These are phyloP conservation scores for Drosophila orena DNA, from an alignment of 1,140 invertebrate genomes.

Conservation along the genomic window DNA sequence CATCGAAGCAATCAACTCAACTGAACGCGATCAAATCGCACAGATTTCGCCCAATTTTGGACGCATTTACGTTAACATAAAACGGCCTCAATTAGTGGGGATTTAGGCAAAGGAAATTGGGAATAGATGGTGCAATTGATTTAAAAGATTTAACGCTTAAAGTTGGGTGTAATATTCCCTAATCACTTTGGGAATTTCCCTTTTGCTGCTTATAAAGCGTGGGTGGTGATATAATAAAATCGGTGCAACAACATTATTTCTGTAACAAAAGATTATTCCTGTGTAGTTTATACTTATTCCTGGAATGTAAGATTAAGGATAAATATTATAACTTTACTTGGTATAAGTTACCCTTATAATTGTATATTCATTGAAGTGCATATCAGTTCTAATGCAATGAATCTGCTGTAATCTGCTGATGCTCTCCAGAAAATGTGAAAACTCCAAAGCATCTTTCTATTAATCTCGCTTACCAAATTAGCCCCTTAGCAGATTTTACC, in stretches of 20 bases:
- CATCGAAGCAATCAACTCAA: constrained; percentile 35
- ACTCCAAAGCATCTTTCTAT: constrained; percentile 6
- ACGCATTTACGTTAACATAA: constrained; percentile 14
- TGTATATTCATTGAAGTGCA: too few species aligned
- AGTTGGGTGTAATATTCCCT: not conserved
- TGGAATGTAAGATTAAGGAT: too few species aligned
- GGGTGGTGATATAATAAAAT: too few species aligned
- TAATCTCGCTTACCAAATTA: constrained; percentile 36
- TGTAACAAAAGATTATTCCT: too few species aligned
- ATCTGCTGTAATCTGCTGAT: not conserved
- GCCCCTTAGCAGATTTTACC: constrained; percentile 31
- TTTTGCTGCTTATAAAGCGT: too few species aligned
- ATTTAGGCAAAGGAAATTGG: constrained; percentile 23
- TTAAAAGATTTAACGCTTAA: not conserved
- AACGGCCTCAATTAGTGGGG: constrained; percentile 16
- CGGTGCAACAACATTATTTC: too few species aligned
- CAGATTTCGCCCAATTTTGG: constrained; percentile 29
- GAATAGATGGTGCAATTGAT: constrained; percentile 28
- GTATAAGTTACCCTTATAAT: too few species aligned
- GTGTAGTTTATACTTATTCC: too few species aligned
- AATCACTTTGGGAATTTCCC: not conserved
- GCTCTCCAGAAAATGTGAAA: not conserved
- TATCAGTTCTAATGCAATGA: too few species aligned
- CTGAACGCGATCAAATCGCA: constrained; percentile 34
- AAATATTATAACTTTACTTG: too few species aligned